Evolutionary conservation across 2,888 invertebrate genomes (phyloP), one percentile per base, ranked within the genome.

Genomic region (Cephus runcator): DNA sequence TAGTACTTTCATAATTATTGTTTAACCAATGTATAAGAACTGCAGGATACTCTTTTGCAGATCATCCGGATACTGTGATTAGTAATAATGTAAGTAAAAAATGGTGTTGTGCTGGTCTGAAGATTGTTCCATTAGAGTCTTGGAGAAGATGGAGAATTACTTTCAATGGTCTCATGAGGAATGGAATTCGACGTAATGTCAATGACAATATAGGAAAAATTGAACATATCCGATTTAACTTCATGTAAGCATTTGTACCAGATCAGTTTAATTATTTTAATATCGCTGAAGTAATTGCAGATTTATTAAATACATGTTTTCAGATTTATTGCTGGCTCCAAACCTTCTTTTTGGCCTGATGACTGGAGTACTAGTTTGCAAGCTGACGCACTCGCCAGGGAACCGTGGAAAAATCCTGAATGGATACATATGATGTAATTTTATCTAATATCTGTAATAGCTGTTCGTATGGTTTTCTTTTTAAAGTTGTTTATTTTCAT

Each of bases 91-190:
- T 91, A 0, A 89, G 89, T 4, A 92, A 92, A 88, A 91, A 92
- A 81, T 95, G 95, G 95, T 92, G 92, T 80, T 93, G 93, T 0
- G 93, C 92, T 31, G 94, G 94, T 0, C 88, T 96, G 69, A 93
- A 93, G 83, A 92, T 96, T 36, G 94, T 94, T 84, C 91, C 94
- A 69, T 84, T 95, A 73, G 94, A 95, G 85, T 93, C 95, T 0
- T 93, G 94, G 86, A 90, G 90, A 79, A 92, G 93, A 78, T 93
- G 95, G 92, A 93, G 96, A 85, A 92, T 97, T 31, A 90, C 94
- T 40, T 97, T 93, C 89, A 96, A 95, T 88, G 96, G 96, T 1
- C 89, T 95, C n/a, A 89, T 96, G 73, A 93, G 92, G 85, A 93
- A 92, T 85, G 90, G 90, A 35, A 87, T 89, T 12, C 90, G 92